A percentile compares a stretch with the other conserved stretches of the same genome.
Conservation (phyloP, 2,888 invertebrate genomes). For the Platycnemis pennipes region DNA sequence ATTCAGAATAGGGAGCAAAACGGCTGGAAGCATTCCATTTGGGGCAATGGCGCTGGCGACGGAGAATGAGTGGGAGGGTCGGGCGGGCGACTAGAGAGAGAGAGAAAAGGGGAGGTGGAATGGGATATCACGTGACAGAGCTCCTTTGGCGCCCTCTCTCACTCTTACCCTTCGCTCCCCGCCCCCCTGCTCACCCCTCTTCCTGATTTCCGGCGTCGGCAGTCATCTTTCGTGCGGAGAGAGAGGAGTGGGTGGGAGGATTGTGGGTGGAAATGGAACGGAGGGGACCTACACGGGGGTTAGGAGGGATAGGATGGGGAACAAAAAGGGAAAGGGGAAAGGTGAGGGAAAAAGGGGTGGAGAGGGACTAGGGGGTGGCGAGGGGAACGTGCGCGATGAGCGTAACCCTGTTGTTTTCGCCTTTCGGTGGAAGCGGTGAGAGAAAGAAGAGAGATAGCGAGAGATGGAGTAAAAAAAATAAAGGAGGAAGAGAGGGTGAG, state of each 20-base stretch:
- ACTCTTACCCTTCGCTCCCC: not conserved
- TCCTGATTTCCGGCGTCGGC: conserved; percentile 10
- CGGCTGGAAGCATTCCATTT: conserved; percentile 48
- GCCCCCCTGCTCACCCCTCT: not conserved
- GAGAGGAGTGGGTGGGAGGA: not conserved
- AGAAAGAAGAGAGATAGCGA: not conserved
- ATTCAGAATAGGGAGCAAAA: conserved; percentile 8
- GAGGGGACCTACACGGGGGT: not conserved
- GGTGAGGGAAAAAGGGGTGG: not conserved
- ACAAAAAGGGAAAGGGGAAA: not conserved
- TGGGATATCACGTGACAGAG: conserved; percentile 25
- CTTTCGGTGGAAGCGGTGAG: not conserved
- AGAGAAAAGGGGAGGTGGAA: not conserved
- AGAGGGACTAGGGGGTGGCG: not conserved
- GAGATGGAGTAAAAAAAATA: not conserved
- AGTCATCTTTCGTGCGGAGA: not conserved
- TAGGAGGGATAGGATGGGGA: not conserved
- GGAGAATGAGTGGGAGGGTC: not conserved
- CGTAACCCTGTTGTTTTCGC: too few species aligned
- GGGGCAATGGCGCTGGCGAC: conserved; percentile 15
- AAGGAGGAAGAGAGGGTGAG: not conserved
- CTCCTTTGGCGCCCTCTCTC: not conserved
- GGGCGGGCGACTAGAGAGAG: not conserved
- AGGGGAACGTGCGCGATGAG: not conserved
- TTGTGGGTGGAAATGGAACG: not conserved